These are phyloP conservation scores for Trichosurus vulpecula DNA, from an alignment of 2,797 vertebrate species.

Conservation along the genomic window DNA sequence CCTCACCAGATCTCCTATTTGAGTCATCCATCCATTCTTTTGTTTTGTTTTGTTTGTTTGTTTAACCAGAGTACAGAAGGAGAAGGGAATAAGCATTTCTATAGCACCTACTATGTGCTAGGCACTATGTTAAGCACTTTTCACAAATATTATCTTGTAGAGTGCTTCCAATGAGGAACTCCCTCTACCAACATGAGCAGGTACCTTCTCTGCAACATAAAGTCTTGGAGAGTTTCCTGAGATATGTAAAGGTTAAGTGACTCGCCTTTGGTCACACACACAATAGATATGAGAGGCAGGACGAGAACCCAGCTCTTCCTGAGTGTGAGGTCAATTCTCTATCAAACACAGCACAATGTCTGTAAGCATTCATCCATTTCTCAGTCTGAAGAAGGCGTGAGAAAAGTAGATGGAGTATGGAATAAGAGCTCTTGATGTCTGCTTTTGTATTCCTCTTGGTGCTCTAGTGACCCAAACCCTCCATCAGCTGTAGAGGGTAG, in stretches of 20 bases:
- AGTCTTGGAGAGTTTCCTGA: not conserved
- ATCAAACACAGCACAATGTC: not conserved
- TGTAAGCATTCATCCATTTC: not conserved
- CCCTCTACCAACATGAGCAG: not conserved
- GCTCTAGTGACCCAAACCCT: not conserved
- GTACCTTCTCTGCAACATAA: not conserved
- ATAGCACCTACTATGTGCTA: not conserved
- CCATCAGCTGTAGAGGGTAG: rapidly evolving
- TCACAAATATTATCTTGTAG: not conserved
- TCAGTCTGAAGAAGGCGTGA: not conserved
- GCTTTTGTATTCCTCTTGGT: not conserved
- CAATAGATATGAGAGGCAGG: not conserved
- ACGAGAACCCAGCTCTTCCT: not conserved
- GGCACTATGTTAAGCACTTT: not conserved
- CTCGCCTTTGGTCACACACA: not conserved
- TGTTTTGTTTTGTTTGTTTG: not conserved
- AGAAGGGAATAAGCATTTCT: not conserved
- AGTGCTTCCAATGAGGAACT: not conserved
- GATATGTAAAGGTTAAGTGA: not conserved
- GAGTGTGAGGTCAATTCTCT: not conserved
- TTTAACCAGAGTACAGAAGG: not conserved
- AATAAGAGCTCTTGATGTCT: not conserved
- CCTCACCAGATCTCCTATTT: not conserved
- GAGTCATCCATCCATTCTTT: not conserved
- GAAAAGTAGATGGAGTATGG: not conserved